A percentile compares a stretch with the other conserved stretches of the same genome.
These are phyloP conservation scores for Sebastes oblongus DNA, from an alignment of 2,797 vertebrate species.

Conservation along the genomic window DNA sequence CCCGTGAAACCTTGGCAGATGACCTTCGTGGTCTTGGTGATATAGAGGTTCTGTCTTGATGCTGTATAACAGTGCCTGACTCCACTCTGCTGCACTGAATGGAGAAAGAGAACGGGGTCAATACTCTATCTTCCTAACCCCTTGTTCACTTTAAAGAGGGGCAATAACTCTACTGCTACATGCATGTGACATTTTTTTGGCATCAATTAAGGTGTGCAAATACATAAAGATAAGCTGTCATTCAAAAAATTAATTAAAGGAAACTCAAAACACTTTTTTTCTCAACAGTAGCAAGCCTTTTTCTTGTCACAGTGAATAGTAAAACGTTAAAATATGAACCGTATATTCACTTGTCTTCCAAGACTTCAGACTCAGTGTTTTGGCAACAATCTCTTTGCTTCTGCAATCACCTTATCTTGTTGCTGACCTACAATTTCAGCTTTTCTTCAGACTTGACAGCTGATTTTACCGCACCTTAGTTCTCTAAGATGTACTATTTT, in stretches of 20 bases:
- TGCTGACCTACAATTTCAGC: neutral
- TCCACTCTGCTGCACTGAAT: slow-evolving; percentile 91
- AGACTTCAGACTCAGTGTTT: neutral
- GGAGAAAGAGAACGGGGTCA: slow-evolving; percentile 12
- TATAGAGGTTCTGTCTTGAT: slow-evolving; percentile 90
- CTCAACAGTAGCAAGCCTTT: neutral
- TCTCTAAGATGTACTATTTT: neutral
- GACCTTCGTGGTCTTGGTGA: slow-evolving; percentile 92
- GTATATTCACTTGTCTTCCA: neutral
- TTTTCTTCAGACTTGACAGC: neutral
- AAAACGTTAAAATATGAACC: neutral
- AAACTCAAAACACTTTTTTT: neutral
- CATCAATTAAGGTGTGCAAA: neutral
- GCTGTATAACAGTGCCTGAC: slow-evolving; percentile 90
- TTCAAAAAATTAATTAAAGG: neutral
- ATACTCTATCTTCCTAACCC: neutral
- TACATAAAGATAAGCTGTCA: neutral
- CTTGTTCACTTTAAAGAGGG: neutral
- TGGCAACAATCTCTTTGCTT: neutral
- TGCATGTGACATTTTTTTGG: neutral
- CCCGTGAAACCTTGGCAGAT: slow-evolving; percentile 99
- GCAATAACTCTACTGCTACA: neutral
- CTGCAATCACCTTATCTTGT: neutral
- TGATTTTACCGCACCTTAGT: neutral
- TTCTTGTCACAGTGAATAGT: neutral